Base-by-base conservation (phyloP, 2,113 vertebrate species). In the Polyodon spathula region DNA sequence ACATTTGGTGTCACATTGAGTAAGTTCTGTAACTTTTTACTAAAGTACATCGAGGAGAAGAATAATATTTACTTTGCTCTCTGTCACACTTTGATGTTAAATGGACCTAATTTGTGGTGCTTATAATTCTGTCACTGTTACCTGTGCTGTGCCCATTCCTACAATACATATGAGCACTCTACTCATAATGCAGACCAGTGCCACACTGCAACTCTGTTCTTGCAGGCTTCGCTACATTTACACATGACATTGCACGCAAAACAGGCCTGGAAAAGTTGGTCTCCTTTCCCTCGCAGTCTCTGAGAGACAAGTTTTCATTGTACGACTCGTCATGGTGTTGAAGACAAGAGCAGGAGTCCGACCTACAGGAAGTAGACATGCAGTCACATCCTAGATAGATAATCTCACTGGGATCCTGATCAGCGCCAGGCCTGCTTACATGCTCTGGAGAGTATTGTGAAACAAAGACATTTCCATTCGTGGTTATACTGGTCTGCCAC, bases 161-260 rank as follows among this genome's bases (percentile, higher is more conserved):
- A 27, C 27, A 27, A 27, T 27, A 27, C 27, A 27, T 27, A 27
- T 27, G 27, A 27, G 27, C 1, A 27, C 27, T 27, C 27, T 27
- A 27, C 27, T 3, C 27, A 27, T 27, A 27, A 27, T 27, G 27
- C 27, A 27, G 27, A 3, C 1, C 27, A 27, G 3, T 27, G 27
- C 27, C 27, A 27, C 27, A 27, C 27, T 27, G 27, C 3, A 27
- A 27, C 27, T 27, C 27, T 68, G 70, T 90, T 95, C 0, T 37
- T 63, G 63, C 94, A 98, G 55, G 57, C 5, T 1, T 91, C 88
- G 0, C 87, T 54, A 7, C 96, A 98, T 0, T 0, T 11, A 73
- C 96, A 98, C 58, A 95, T 69, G 16, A 74, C 56, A 0, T 88
- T 90, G 62, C 96, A 98, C 54, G 98, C 96, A 2, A 95, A 95